Conservation (phyloP, 2,888 invertebrate species). For the Entomobrya proxima region DNA sequence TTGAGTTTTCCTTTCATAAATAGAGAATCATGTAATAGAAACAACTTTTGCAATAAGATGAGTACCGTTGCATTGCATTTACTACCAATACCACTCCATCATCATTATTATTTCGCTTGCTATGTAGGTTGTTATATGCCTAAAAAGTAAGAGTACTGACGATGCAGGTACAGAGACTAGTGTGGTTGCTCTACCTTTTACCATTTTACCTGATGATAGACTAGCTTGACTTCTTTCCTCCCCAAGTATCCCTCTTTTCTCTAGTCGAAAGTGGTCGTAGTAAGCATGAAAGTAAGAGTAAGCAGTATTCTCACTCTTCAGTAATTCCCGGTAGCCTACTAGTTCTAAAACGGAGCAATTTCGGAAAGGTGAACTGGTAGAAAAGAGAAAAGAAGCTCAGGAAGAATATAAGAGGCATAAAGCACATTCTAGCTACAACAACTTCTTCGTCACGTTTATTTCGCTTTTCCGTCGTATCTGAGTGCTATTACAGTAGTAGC, state of each 20-base stretch:
- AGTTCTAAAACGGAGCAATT: slow-evolving; percentile 50
- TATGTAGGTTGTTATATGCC: not conserved
- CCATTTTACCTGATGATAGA: slow-evolving; percentile 50
- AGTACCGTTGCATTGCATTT: not conserved
- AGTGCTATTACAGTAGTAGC: not conserved
- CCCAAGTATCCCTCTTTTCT: slow-evolving; percentile 1
- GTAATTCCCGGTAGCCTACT: slow-evolving; percentile 58
- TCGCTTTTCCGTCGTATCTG: not conserved
- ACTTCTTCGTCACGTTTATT: not conserved
- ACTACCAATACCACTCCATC: not conserved
- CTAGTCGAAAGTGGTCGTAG: not conserved
- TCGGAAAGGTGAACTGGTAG: slow-evolving; percentile 42
- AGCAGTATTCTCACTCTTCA: not conserved
- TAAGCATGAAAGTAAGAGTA: slow-evolving; percentile 7
- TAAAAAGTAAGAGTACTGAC: no score
- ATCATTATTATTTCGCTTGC: not conserved
- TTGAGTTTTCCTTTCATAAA: not conserved
- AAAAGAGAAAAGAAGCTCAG: not conserved
- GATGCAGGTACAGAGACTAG: not conserved
- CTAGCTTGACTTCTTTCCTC: slow-evolving; percentile 43
- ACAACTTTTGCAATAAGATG: not conserved
- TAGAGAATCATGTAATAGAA: not conserved
- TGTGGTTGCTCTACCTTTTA: not conserved
- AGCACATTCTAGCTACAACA: no score
- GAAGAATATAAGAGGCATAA: no score